Evolutionary conservation across 1,140 invertebrate genomes (phyloP).

Genomic region (Cataglyphis hispanica): DNA sequence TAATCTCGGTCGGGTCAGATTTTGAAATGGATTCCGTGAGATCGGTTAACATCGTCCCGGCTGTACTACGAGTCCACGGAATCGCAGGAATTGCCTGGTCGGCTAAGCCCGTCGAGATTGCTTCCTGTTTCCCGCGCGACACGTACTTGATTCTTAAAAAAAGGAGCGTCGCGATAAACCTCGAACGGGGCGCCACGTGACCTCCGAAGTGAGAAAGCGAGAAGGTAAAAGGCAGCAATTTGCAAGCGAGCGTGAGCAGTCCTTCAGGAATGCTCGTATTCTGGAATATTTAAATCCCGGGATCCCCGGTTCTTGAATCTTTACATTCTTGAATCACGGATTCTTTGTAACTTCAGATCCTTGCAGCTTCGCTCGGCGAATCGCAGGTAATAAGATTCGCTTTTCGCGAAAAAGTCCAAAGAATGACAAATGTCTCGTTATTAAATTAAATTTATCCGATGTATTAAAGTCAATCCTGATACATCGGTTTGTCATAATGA

Average conservation of each 20-base stretch:
- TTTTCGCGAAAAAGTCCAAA: not conserved
- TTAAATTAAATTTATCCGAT: slow-evolving; percentile 54
- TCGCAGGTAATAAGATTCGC: slow-evolving; percentile 17
- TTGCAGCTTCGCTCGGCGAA: not conserved
- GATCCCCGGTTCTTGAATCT: slow-evolving; percentile 2
- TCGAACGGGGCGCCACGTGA: slow-evolving; percentile 41
- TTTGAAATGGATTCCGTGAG: slow-evolving; percentile 61
- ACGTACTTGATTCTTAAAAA: slow-evolving; percentile 72
- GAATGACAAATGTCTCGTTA: not conserved
- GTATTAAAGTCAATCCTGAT: slow-evolving; percentile 21
- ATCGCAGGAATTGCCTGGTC: slow-evolving; percentile 68
- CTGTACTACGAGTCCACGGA: slow-evolving; percentile 52
- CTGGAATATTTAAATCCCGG: slow-evolving; percentile 35
- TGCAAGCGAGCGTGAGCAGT: slow-evolving; percentile 11
- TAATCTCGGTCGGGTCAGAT: slow-evolving; percentile 69
- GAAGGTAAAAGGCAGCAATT: not conserved
- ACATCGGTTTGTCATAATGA: slow-evolving; percentile 31
- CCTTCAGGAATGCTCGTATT: slow-evolving; percentile 48
- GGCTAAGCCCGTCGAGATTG: slow-evolving; percentile 77
- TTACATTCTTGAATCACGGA: slow-evolving; percentile 34
- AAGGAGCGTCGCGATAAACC: slow-evolving; percentile 55
- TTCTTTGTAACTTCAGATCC: slow-evolving; percentile 29
- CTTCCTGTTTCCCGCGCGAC: slow-evolving; percentile 74
- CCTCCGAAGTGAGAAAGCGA: slow-evolving; percentile 11
- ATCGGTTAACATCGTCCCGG: slow-evolving; percentile 45